Percentiles rank a stretch among this genome's conserved stretches.
phyloP scores from a whole-genome alignment of 2,888 invertebrate genomes.

The Drosophila villosipedis region DNA sequence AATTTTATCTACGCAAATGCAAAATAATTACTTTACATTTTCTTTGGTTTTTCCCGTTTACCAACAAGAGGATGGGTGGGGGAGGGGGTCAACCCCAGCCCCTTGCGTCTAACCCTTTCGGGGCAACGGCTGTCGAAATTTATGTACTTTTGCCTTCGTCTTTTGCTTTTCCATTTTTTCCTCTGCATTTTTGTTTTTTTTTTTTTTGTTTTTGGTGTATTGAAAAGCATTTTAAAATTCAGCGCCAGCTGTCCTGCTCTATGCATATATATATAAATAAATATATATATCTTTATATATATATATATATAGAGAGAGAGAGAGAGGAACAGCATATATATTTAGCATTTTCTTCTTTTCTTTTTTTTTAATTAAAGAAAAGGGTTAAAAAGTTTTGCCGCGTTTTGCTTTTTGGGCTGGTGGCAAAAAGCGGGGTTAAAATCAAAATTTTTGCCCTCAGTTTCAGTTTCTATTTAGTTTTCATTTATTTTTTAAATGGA shows the following conservation, averaged over 20 bases:
- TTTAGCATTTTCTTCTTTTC: constrained; percentile 46
- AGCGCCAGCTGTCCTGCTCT: constrained; percentile 71
- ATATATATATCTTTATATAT: constrained; percentile 1
- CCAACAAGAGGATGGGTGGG: background rate
- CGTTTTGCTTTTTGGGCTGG: constrained; percentile 17
- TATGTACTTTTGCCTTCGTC: constrained; percentile 74
- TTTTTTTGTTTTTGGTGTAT: constrained; percentile 41
- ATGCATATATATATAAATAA: constrained; percentile 18
- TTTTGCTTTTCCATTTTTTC: constrained; percentile 44
- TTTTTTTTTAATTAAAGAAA: constrained; percentile 76
- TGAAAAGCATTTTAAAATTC: constrained; percentile 78
- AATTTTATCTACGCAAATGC: constrained; percentile 81
- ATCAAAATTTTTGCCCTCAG: constrained; percentile 69
- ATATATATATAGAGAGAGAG: background rate
- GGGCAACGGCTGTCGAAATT: constrained; percentile 71
- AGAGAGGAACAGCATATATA: constrained; percentile 25
- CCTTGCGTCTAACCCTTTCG: constrained; percentile 47
- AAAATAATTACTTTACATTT: constrained; percentile 81
- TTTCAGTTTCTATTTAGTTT: constrained; percentile 76
- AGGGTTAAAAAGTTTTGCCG: constrained; percentile 77
- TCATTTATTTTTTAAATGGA: constrained; percentile 77
- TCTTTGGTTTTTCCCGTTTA: constrained; percentile 70
- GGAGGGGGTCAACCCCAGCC: background rate
- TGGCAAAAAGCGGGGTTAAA: constrained; percentile 71
- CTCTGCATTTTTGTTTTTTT: constrained; percentile 11